Conservation (phyloP, 2,113 vertebrate genomes). For the Salvelinus namaycush region DNA sequence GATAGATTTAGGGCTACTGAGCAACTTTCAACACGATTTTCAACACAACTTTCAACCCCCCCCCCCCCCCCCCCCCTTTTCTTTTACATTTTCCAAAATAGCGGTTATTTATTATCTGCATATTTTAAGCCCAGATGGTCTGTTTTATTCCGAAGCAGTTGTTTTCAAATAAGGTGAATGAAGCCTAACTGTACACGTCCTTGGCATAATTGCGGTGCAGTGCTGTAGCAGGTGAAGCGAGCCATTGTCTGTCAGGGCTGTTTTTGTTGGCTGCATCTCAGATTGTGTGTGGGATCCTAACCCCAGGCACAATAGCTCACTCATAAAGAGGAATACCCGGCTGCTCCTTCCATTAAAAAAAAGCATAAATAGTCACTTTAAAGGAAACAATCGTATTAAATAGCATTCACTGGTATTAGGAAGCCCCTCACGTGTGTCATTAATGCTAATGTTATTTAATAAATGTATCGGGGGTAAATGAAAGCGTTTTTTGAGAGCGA, state of each 20-base stretch:
- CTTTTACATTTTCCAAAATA: slow-evolving; percentile 35
- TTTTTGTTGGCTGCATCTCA: slow-evolving; percentile 99
- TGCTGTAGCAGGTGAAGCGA: slow-evolving; percentile 97
- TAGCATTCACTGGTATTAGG: slow-evolving; percentile 88
- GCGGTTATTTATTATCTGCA: slow-evolving; percentile 81
- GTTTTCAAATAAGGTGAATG: slow-evolving; percentile 93
- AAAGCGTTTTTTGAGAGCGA: slow-evolving; percentile 60
- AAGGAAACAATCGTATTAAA: slow-evolving; percentile 92
- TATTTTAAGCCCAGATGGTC: slow-evolving; percentile 74
- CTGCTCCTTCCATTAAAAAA: slow-evolving; percentile 84
- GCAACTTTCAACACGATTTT: too few species aligned
- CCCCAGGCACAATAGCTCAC: slow-evolving; percentile 95
- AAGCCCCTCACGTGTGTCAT: slow-evolving; percentile 79
- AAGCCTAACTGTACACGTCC: slow-evolving; percentile 95
- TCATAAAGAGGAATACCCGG: slow-evolving; percentile 91
- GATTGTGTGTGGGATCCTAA: slow-evolving; percentile 98
- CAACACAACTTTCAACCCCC: too few species aligned
- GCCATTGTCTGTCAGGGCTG: slow-evolving; percentile 98
- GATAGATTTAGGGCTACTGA: slow-evolving; percentile 10
- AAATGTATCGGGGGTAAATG: slow-evolving; percentile 64
- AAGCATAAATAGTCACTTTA: slow-evolving; percentile 90
- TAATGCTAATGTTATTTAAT: slow-evolving; percentile 75
- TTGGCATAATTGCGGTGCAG: slow-evolving; percentile 97
- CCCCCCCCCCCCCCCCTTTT: background rate
- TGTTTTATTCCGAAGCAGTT: slow-evolving; percentile 88